Evolutionary conservation across 2,113 vertebrate genomes (phyloP).

Genomic region (Mormyrus iriodes): DNA sequence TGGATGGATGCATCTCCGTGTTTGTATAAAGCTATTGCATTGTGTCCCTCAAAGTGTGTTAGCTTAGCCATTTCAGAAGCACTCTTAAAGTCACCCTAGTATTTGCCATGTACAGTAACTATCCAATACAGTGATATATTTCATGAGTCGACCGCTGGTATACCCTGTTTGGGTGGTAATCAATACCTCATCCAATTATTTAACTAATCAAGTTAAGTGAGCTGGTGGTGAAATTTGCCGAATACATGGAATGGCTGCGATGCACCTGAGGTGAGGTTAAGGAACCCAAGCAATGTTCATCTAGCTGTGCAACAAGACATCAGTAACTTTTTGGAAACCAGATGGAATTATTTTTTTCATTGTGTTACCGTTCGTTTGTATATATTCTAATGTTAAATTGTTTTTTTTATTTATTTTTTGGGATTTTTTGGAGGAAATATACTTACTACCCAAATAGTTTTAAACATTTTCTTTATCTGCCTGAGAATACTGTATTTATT

Average conservation of each 20-base stretch:
- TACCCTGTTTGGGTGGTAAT: background rate
- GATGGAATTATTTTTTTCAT: background rate
- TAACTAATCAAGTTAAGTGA: background rate
- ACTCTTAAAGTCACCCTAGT: background rate
- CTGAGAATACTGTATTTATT: background rate
- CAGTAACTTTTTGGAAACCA: background rate
- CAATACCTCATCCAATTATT: background rate
- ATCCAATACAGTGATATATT: background rate
- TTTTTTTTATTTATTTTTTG: background rate
- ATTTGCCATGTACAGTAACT: background rate
- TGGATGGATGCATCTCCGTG: background rate
- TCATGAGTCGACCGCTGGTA: background rate
- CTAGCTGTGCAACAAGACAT: background rate
- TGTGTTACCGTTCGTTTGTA: background rate
- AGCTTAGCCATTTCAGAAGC: background rate
- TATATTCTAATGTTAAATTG: background rate
- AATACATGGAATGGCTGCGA: background rate
- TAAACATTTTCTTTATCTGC: background rate
- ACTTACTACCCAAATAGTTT: background rate
- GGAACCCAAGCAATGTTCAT: background rate
- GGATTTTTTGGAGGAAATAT: background rate
- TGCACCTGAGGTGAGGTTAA: background rate
- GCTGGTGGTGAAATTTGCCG: background rate
- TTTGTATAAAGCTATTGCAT: background rate
- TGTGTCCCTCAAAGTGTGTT: background rate